Evolutionary conservation across 2,888 invertebrate species (phyloP), one percentile per base, ranked within the genome.

Genomic region (Perithous albicinctus): DNA sequence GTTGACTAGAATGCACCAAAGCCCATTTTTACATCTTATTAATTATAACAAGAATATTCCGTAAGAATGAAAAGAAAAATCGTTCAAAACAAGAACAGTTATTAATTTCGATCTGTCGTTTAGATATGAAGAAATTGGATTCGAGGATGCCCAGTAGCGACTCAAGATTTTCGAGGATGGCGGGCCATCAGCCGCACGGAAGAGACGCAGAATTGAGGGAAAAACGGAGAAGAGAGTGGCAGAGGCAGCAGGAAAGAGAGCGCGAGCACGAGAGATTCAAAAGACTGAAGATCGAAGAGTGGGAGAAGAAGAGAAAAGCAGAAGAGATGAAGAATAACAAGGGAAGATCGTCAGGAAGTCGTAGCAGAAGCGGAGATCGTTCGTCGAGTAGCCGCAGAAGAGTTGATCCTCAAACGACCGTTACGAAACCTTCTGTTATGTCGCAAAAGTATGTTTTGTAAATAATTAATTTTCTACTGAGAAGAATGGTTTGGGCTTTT

Each of bases 211-310:
- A 86, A 51, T 87, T 89, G 23, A 81, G 46, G 18, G 80, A 75
- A 18, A 85, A 81, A 6, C 85, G 86, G 29, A 84, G 90, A 77
- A 84, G 84, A 23, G 85, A 88, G 66, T 90, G 89, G 89, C 63
- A 56, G 41, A 82, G 76, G 23, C 85, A 89, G 15, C 88, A 87
- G 73, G 84, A 88, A 18, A 59, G 43, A 15, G 69, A 80, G 15
- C 82, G 84, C 0, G 77, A 87, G 66, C 89, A 89, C 26, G 88
- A 90, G 41, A 79, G n/a, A 46, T 74, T 87, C n/a, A 89, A 89
- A 20, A 23, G 61, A 43, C 84, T 85, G 80, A 88, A 80, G 78
- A 89, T 89, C 20, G 75, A 84, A 74, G 87, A 90, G 12, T 90
- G 85, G 61, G 90, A 82, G 63, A 79, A 78, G 18, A 79, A 79